These are phyloP conservation scores for cat (Felis catus) DNA, from an alignment of 2,113 vertebrate genomes.

Conservation along the genomic window DNA sequence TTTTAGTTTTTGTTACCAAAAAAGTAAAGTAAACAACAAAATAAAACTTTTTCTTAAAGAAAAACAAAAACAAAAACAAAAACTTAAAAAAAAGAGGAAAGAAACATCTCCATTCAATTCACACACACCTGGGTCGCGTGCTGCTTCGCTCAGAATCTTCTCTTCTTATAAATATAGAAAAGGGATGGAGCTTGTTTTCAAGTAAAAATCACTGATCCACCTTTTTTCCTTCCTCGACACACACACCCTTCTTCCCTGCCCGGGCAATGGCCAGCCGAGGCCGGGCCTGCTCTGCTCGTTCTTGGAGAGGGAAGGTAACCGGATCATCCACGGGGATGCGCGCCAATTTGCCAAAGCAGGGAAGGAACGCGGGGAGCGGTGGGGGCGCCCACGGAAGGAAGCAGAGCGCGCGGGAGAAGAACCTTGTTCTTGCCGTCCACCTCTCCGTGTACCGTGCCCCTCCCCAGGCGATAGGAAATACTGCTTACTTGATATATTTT, in stretches of 20 bases:
- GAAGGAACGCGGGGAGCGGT: background rate
- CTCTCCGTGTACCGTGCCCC: conserved; percentile 76
- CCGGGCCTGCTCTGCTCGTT: conserved; percentile 19
- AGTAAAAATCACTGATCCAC: conserved; percentile 82
- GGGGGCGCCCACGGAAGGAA: background rate
- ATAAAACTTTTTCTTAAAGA: conserved; percentile 81
- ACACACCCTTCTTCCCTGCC: conserved; percentile 71
- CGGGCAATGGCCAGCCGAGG: background rate
- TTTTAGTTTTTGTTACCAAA: conserved; percentile 89
- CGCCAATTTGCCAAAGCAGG: conserved; percentile 65
- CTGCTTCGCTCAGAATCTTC: conserved; percentile 85
- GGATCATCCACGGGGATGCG: background rate
- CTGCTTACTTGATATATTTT: conserved; percentile 86
- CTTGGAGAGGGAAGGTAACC: conserved; percentile 16
- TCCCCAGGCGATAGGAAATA: conserved; percentile 86
- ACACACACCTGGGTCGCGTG: conserved; percentile 86
- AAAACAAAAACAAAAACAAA: conserved; percentile 29
- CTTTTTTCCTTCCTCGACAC: conserved; percentile 70
- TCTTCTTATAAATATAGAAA: conserved; percentile 88
- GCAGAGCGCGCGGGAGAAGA: conserved; percentile 6
- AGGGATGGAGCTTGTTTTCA: conserved; percentile 87
- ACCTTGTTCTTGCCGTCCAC: conserved; percentile 26
- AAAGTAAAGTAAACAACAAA: conserved; percentile 86
- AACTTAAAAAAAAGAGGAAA: conserved; percentile 80
- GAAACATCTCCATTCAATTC: conserved; percentile 85